Evolutionary conservation across 2,113 vertebrate species (phyloP).

Genomic region (Setophaga petechia): DNA sequence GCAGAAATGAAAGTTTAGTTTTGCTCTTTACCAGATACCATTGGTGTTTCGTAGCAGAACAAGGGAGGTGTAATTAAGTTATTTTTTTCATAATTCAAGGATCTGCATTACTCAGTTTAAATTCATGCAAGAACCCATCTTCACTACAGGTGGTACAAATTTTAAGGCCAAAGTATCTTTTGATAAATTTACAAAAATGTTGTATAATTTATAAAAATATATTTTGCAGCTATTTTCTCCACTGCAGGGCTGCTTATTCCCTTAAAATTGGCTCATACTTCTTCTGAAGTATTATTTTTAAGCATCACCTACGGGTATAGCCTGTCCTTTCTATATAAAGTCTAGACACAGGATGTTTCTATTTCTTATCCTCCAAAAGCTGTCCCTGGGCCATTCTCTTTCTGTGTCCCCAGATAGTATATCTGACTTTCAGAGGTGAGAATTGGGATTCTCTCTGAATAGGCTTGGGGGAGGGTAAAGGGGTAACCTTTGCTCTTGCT

Average conservation of each 20-base stretch:
- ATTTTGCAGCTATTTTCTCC: background rate
- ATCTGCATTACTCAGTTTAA: background rate
- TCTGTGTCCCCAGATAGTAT: background rate
- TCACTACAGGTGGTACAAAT: background rate
- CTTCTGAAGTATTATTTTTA: background rate
- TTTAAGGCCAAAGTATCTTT: background rate
- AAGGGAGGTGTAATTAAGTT: background rate
- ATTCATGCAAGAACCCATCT: background rate
- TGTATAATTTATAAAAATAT: background rate
- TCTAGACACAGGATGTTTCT: background rate
- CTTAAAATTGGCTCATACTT: background rate
- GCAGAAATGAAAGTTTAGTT: background rate
- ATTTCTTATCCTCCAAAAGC: background rate
- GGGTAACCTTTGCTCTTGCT: slow-evolving; percentile 45
- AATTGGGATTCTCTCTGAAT: slow-evolving; percentile 2
- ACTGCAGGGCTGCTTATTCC: background rate
- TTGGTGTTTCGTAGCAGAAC: background rate
- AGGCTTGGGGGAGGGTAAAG: background rate
- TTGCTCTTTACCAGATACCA: background rate
- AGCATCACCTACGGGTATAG: background rate
- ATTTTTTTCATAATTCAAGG: background rate
- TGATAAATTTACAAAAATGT: background rate
- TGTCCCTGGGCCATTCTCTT: background rate
- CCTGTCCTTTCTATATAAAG: background rate
- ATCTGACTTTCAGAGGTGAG: slow-evolving; percentile 14